These are phyloP conservation scores for Heliothis subflexa DNA, from an alignment of 1,140 invertebrate species.

Conservation along the genomic window DNA sequence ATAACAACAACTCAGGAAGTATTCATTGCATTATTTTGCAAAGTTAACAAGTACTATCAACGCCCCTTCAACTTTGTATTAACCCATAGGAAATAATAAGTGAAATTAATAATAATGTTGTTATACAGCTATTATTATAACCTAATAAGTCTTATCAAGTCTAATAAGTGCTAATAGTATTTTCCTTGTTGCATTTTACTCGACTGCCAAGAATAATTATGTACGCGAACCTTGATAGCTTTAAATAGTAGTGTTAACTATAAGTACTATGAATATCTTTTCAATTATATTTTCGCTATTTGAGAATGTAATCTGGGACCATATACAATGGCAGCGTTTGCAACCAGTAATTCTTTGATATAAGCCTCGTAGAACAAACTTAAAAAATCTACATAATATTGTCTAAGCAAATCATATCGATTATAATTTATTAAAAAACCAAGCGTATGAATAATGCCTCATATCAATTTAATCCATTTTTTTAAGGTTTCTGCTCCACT, in stretches of 20 bases:
- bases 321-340: too few species aligned
- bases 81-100: slow-evolving; percentile 21
- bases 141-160: slow-evolving; percentile 23
- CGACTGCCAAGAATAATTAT: too few species aligned
- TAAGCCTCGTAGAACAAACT: too few species aligned
- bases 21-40: neutral
- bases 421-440: neutral
- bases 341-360: too few species aligned
- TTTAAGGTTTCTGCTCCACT: slow-evolving; percentile 32
- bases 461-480: neutral
- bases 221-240: too few species aligned
- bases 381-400: too few species aligned
- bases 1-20: neutral
- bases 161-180: neutral
- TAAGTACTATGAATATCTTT: too few species aligned
- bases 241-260: too few species aligned
- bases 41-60: slow-evolving; percentile 3
- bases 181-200: neutral
- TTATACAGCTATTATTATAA: neutral
- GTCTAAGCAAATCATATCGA: too few species aligned
- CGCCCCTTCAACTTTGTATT: neutral
- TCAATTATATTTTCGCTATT: too few species aligned
- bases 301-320: too few species aligned
- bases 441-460: neutral
- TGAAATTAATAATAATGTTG: slow-evolving; percentile 5